Percentiles rank a stretch among this genome's conserved stretches.
Conservation (phyloP, 2,888 invertebrate genomes). For the Trachelus tabidus region DNA sequence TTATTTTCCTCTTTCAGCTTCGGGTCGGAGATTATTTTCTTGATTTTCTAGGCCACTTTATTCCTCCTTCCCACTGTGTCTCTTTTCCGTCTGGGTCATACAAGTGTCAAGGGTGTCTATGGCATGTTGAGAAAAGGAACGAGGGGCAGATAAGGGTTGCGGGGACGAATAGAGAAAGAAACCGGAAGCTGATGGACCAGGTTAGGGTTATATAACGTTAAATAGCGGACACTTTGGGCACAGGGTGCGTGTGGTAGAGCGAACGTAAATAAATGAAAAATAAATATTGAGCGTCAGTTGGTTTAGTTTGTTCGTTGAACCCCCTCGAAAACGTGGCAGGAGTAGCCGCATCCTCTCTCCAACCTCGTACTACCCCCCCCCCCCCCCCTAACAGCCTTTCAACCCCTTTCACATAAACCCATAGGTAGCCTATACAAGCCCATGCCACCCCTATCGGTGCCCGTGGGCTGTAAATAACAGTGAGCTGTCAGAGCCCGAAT, state of each 20-base stretch:
- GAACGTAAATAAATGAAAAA: conserved; percentile 21
- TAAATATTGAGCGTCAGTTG: conserved; percentile 23
- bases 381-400: conserved; percentile 1
- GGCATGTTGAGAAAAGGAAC: background rate
- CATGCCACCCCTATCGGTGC: conserved; percentile 13
- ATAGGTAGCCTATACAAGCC: background rate
- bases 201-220: background rate
- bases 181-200: background rate
- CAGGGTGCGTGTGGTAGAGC: background rate
- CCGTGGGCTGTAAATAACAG: conserved; percentile 23
- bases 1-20: background rate
- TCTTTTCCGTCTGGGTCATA: background rate
- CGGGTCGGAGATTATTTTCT: background rate
- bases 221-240: background rate
- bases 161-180: background rate
- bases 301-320: conserved; percentile 2
- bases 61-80: background rate
- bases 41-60: background rate
- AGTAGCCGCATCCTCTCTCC: background rate
- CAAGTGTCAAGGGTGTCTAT: background rate
- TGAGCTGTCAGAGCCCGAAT: conserved; percentile 22
- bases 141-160: background rate
- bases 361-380: conserved; percentile 11
- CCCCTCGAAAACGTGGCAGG: background rate
- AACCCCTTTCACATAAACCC: background rate